Evolutionary conservation across 1,140 invertebrate species (phyloP), one percentile per base, ranked within the genome.

Genomic region (Luehdorfia chinensis): DNA sequence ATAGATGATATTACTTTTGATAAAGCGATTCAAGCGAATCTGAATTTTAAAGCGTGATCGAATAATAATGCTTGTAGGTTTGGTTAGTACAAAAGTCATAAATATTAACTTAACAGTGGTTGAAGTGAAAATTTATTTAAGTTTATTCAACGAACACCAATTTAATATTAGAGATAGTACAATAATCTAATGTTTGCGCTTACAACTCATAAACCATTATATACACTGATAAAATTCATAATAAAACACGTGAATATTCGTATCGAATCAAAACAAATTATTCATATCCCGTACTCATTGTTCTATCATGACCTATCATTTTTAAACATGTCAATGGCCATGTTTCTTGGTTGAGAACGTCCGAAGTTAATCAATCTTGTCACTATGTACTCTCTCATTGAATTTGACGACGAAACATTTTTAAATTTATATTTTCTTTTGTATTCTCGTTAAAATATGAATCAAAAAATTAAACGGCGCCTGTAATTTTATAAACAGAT

Each of bases 1-100:
- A 84, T 81, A 67, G 71, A 68, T 60, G 80, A 84, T 84, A 84
- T 84, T 76, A 73, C 75, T 78, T 75, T 73, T 81, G 77, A 84
- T 81, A 81, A 84, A 84, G 74, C 77, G 74, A 70, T 79, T 84
- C 72, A 72, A 70, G 60, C 68, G 64, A 81, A 84, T 84, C 77
- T 81, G 62, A 81, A 81, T 76, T 84, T 84, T 81, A 84, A 81
- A 81, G 66, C 62, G 69, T 60, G 67, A 84, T 79, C 67, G 75
- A 77, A 84, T 84, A 71, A 68, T 83, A 81, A 81, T 77, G 74
- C 59, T 62, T 56, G 16, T 37, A 65, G 55, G 75, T 79, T 78
- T 74, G 75, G 72, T 77, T 74, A 69, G 61, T 69, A 46, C 56
- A 55, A 44, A 46, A 34, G 49, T 68, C 68, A 75, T 77, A 76